phyloP scores from a whole-genome alignment of 2,113 vertebrate genomes.

The Syrmaticus mikado region DNA sequence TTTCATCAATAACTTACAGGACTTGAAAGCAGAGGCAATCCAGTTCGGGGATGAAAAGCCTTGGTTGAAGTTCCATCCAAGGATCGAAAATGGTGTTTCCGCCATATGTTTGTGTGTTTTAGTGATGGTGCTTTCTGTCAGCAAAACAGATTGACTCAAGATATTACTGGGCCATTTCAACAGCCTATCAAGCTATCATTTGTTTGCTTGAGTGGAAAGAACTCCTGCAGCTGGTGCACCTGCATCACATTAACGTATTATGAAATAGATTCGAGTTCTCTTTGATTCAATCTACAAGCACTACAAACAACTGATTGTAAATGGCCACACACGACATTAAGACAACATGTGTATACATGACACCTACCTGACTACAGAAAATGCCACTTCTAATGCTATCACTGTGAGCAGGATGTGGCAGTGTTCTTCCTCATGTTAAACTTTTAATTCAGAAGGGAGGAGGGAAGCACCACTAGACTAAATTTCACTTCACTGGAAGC shows the following conservation, averaged over 20 bases:
- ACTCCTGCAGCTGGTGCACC: background rate
- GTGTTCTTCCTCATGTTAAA: background rate
- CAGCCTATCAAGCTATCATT: background rate
- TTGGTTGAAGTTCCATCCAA: constrained; percentile 91
- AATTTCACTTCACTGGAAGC: background rate
- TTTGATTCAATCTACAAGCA: background rate
- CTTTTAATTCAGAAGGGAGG: background rate
- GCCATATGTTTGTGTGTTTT: constrained; percentile 88
- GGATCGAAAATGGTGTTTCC: constrained; percentile 90
- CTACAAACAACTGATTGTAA: background rate
- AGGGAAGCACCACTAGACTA: background rate
- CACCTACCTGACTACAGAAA: background rate
- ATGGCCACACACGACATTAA: background rate
- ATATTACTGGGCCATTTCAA: background rate
- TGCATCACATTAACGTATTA: background rate
- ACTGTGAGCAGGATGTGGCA: rapidly evolving
- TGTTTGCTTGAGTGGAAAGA: background rate
- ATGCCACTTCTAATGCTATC: rapidly evolving
- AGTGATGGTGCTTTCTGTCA: constrained; percentile 80
- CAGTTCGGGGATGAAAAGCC: constrained; percentile 97
- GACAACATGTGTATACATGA: too few species aligned
- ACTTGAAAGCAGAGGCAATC: constrained; percentile 96
- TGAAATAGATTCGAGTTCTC: background rate
- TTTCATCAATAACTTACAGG: constrained; percentile 83
- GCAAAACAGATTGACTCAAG: constrained; percentile 35